These are phyloP conservation scores for Lasioglossum figueresi DNA, from an alignment of 2,888 invertebrate species.

Conservation along the genomic window DNA sequence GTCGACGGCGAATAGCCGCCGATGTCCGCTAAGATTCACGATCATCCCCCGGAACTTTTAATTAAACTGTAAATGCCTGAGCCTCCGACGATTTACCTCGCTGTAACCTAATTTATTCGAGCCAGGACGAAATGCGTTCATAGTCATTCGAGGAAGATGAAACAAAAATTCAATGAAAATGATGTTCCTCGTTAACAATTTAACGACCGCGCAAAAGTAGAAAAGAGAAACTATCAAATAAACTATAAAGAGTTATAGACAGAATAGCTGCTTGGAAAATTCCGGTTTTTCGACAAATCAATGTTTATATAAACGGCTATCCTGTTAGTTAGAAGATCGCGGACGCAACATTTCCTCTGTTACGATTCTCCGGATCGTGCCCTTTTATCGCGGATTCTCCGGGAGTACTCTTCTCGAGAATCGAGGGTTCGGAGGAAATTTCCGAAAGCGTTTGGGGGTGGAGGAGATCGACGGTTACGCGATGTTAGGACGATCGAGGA, in stretches of 20 bases:
- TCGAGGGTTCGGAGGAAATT: slow-evolving; percentile 15
- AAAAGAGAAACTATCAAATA: not conserved
- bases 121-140: not conserved
- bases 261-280: not conserved
- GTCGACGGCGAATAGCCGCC: not conserved
- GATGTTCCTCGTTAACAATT: too few relatives aligned
- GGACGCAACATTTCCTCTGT: not conserved
- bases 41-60: not conserved
- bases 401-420: not conserved
- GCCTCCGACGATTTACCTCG: not conserved
- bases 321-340: not conserved
- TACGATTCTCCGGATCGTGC: not conserved
- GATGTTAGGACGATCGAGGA: slow-evolving; percentile 2
- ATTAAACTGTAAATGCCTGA: not conserved
- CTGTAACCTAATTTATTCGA: not conserved
- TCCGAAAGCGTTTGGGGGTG: not conserved
- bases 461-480: not conserved
- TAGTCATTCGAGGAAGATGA: not conserved
- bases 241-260: too few relatives aligned
- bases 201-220: too few relatives aligned
- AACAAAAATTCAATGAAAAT: not conserved
- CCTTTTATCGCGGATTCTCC: slow-evolving; percentile 28
- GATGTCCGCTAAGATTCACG: not conserved
- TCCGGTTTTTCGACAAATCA: not conserved
- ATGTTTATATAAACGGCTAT: not conserved